Base-by-base conservation (phyloP, 2,797 vertebrate species). In the Clarias laeviceps region DNA sequence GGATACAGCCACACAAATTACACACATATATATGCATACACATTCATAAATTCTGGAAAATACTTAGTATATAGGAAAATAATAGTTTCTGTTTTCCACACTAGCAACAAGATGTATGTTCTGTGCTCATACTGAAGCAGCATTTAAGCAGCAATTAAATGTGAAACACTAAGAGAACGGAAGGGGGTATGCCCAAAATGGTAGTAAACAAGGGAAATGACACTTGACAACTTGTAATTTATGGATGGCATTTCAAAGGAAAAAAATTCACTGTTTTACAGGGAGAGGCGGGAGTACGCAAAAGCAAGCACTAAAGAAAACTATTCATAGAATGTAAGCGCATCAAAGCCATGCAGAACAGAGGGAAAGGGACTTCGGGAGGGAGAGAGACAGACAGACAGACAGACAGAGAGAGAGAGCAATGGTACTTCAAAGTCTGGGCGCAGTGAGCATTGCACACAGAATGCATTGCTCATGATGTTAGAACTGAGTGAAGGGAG, bases 201-300 rank as follows among this genome's bases (percentile, higher is more conserved):
- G 92, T 91, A 94, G 94, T 95, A 95, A 96, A 95, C 94, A 94
- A 93, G 93, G 87, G 94, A 95, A 95, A 95, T 94, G 94, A 94
- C 94, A 95, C 93, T 93, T 95, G 95, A 95, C 94, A 95, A 94
- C 93, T 95, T 95, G 94, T 95, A 95, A 95, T 95, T 95, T 94
- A 95, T 94, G 92, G 92, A 93, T 90, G 90, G 90, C 27, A 89
- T 94, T 95, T 95, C 92, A 94, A 94, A 94, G 89, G 90, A 56
- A 91, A 90, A 90, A 93, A 88, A 92, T 92, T 92, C 91, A 90
- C 91, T 90, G 88, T 94, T 85, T 92, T 90, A 88, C 88, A 88
- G 90, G 90, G 92, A 92, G 91, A 92, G 92, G 85, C 92, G 88
- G 82, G 91, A 92, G 91, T 88, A 90, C 50, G 84, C 91, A 90